Conservation (phyloP, 2,888 invertebrate genomes). For the Xanthorhoe spadicearia region DNA sequence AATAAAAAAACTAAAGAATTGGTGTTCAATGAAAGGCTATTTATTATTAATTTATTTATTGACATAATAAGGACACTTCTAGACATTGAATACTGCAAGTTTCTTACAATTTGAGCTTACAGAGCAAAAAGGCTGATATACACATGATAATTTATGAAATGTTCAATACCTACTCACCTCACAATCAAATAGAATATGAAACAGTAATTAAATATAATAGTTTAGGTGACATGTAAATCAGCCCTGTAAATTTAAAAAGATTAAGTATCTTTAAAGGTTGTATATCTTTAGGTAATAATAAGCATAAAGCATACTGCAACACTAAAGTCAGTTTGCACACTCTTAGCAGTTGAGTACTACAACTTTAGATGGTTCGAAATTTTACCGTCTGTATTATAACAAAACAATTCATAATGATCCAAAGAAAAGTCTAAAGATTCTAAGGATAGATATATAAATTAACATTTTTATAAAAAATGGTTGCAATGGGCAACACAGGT, state of each 20-base stretch:
- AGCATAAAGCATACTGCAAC: neutral
- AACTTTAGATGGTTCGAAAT: no score
- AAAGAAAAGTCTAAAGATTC: no score
- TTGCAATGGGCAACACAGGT: no score
- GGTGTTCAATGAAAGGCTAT: slow-evolving; percentile 36
- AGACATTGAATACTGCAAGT: slow-evolving; percentile 66
- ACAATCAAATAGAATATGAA: neutral
- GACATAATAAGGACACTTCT: slow-evolving; percentile 75
- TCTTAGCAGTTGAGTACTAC: neutral
- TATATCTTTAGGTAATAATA: neutral
- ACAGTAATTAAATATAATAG: neutral
- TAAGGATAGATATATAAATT: no score
- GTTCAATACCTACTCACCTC: neutral
- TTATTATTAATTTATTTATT: slow-evolving; percentile 62
- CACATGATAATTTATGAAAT: neutral
- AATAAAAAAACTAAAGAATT: no score
- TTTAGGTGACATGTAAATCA: neutral
- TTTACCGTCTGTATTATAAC: no score
- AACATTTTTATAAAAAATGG: no score
- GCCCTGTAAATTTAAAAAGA: neutral
- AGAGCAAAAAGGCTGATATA: slow-evolving; percentile 35
- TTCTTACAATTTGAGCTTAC: slow-evolving; percentile 67
- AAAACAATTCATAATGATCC: no score
- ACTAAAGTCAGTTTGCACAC: neutral
- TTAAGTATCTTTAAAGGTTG: no score